These are phyloP conservation scores for Drosophila cardini DNA, from an alignment of 1,140 invertebrate genomes.

Conservation along the genomic window DNA sequence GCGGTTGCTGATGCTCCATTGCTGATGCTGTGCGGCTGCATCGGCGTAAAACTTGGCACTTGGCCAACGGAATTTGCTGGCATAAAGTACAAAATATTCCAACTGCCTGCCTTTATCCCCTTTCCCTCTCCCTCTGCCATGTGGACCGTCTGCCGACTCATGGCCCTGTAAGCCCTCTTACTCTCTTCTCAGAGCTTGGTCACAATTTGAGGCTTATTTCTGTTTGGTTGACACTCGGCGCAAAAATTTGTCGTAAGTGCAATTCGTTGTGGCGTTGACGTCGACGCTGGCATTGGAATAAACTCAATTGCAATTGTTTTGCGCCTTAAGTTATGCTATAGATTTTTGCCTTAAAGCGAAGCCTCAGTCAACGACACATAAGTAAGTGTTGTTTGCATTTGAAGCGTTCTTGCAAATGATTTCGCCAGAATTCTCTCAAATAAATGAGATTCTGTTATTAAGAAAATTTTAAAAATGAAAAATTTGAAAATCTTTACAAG, in stretches of 20 bases:
- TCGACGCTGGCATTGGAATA: constrained; percentile 31
- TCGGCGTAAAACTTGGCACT: constrained; percentile 74
- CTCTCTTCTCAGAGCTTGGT: constrained; percentile 32
- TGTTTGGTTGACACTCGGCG: constrained; percentile 67
- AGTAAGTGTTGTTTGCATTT: not conserved
- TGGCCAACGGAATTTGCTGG: constrained; percentile 72
- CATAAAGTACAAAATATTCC: constrained; percentile 78
- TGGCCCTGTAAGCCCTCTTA: not conserved
- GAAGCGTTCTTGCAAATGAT: not conserved
- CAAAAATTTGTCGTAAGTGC: constrained; percentile 72
- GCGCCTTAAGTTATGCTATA: constrained; percentile 44
- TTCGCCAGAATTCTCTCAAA: not conserved
- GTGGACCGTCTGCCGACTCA: constrained; percentile 2
- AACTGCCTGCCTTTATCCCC: constrained; percentile 44
- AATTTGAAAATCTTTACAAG: too few relatives aligned
- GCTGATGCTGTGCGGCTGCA: constrained; percentile 52
- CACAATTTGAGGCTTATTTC: constrained; percentile 74
- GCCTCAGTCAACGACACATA: constrained; percentile 37
- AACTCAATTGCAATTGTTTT: constrained; percentile 55
- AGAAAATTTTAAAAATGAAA: not conserved
- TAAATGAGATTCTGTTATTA: not conserved
- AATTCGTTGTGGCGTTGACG: constrained; percentile 68
- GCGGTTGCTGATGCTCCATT: constrained; percentile 37
- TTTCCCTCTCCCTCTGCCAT: not conserved
- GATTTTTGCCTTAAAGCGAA: constrained; percentile 31